Evolutionary conservation across 2,113 vertebrate genomes (phyloP).

Genomic region (Callithrix jacchus): DNA sequence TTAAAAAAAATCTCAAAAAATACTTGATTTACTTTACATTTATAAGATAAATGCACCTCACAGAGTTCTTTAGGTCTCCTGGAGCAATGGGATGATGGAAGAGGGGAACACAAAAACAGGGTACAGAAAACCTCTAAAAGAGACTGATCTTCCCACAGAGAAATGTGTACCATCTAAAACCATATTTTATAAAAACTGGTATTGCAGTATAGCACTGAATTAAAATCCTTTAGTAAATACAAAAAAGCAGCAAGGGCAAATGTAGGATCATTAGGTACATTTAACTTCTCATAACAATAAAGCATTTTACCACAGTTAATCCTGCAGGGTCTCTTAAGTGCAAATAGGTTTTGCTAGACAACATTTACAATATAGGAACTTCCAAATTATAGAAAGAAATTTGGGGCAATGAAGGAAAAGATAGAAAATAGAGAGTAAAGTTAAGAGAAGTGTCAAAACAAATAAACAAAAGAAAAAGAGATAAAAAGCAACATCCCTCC

Average conservation of each 20-base stretch:
- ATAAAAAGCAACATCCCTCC: not conserved
- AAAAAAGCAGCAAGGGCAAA: not conserved
- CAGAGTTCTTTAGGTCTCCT: not conserved
- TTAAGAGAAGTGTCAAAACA: not conserved
- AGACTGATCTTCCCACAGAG: not conserved
- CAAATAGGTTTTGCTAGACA: not conserved
- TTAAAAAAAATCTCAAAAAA: not conserved
- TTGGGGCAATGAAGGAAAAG: not conserved
- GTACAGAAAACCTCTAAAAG: not conserved
- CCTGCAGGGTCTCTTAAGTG: not conserved
- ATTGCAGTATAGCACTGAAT: not conserved
- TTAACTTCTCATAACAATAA: not conserved
- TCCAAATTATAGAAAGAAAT: not conserved
- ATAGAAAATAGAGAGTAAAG: constrained; percentile 7
- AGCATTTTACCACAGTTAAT: not conserved
- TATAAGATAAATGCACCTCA: not conserved
- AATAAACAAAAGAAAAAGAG: constrained; percentile 1
- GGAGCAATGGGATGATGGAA: not conserved
- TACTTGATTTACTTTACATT: not conserved
- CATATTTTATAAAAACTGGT: not conserved
- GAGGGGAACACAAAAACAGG: not conserved
- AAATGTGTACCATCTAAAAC: not conserved
- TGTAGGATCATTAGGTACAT: not conserved
- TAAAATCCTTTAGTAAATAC: not conserved
- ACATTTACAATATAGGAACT: not conserved